Conservation (phyloP, 2,888 invertebrate genomes). For the Aspidiotus destructor region DNA sequence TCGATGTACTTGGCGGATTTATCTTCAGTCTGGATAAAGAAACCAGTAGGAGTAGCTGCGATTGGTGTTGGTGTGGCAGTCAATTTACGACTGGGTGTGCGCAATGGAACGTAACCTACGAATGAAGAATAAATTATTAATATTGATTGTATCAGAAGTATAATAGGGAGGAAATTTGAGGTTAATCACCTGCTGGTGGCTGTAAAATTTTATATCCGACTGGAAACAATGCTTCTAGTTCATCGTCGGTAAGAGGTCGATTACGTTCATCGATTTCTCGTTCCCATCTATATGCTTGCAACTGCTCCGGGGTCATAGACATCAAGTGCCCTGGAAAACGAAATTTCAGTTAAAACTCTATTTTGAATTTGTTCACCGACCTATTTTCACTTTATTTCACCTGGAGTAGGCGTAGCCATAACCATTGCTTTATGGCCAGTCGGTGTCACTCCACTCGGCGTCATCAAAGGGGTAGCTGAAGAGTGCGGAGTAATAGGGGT, state of each 20-base stretch:
- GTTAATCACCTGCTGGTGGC: slow-evolving; percentile 66
- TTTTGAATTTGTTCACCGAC: neutral
- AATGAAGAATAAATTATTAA: slow-evolving; percentile 7
- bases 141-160: neutral
- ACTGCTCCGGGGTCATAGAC: slow-evolving; percentile 98
- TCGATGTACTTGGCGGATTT: slow-evolving; percentile 80
- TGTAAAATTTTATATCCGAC: slow-evolving; percentile 94
- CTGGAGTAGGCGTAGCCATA: slow-evolving; percentile 95
- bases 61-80: slow-evolving; percentile 98
- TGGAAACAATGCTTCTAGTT: slow-evolving; percentile 94
- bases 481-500: slow-evolving; percentile 36
- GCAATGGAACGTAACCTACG: slow-evolving; percentile 78
- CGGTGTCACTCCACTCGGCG: slow-evolving; percentile 56
- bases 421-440: slow-evolving; percentile 94
- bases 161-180: neutral
- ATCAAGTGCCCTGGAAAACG: slow-evolving; percentile 61
- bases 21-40: slow-evolving; percentile 92
- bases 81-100: slow-evolving; percentile 94
- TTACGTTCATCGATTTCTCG: slow-evolving; percentile 98
- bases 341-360: neutral
- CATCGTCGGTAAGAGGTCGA: slow-evolving; percentile 91
- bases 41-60: slow-evolving; percentile 81
- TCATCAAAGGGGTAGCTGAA: slow-evolving; percentile 41
- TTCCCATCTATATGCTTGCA: slow-evolving; percentile 97
- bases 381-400: slow-evolving; percentile 36